Evolutionary conservation across 2,113 vertebrate genomes (phyloP).

Genomic region (Rhagologus leucostigma): DNA sequence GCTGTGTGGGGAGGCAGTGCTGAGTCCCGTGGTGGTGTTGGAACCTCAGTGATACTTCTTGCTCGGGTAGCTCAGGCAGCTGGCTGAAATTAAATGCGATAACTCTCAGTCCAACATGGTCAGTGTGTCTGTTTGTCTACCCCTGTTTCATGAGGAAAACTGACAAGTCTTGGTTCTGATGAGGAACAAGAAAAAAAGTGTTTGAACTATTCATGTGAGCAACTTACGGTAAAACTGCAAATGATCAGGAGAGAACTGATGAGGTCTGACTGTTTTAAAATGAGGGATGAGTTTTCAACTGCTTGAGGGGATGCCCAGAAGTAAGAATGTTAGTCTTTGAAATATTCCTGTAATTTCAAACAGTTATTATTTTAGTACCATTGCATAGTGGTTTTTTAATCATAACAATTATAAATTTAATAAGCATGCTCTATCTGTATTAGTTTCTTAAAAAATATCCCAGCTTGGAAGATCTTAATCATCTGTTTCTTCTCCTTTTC

Average conservation of each 20-base stretch:
- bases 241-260: neutral
- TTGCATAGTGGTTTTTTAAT: neutral
- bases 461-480: neutral
- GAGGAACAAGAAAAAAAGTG: neutral
- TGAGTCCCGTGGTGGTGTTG: neutral
- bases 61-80: neutral
- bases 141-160: neutral
- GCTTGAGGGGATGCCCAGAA: neutral
- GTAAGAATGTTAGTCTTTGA: neutral
- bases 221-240: neutral
- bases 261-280: neutral
- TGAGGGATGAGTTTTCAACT: neutral
- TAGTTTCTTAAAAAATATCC: neutral
- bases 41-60: neutral
- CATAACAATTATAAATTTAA: neutral
- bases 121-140: neutral
- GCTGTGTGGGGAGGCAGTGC: neutral
- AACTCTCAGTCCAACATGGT: neutral
- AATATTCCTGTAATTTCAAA: neutral
- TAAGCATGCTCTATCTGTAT: neutral
- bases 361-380: neutral
- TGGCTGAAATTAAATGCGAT: neutral
- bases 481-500: neutral
- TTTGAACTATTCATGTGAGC: neutral
- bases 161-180: neutral